Conservation (phyloP, 2,888 invertebrate species). For the Agriopis aurantiaria region DNA sequence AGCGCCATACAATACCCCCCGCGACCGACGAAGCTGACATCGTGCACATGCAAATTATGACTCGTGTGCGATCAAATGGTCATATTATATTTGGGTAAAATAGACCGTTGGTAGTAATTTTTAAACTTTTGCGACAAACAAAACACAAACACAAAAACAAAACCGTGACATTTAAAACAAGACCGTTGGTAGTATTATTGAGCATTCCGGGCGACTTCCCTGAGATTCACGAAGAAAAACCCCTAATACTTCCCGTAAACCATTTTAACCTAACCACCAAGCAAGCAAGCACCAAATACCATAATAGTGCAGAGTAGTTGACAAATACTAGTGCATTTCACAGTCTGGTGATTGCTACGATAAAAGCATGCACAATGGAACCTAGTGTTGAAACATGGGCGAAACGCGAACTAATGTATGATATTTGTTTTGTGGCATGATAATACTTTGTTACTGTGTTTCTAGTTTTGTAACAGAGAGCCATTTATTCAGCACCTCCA, state of each 20-base stretch:
- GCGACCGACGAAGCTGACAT: too few species aligned
- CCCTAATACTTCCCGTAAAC: not conserved
- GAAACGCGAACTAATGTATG: constrained; percentile 54
- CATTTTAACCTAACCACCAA: constrained; percentile 49
- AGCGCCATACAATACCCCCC: too few species aligned
- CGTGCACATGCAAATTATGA: too few species aligned
- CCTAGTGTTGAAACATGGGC: constrained; percentile 56
- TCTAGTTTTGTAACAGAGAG: not conserved
- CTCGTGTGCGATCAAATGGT: too few species aligned
- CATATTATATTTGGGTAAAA: too few species aligned
- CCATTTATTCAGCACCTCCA: not conserved
- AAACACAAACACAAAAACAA: too few species aligned
- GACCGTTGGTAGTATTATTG: too few species aligned
- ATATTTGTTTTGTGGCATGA: constrained; percentile 53
- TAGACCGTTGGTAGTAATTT: too few species aligned
- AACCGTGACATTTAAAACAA: too few species aligned
- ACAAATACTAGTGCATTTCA: constrained; percentile 78
- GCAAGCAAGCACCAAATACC: constrained; percentile 52
- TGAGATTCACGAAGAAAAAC: not conserved
- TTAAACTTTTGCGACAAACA: too few species aligned
- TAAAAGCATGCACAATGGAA: constrained; percentile 65
- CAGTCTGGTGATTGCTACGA: constrained; percentile 76
- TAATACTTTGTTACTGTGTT: constrained; percentile 10
- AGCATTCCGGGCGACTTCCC: too few species aligned
- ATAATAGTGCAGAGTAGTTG: constrained; percentile 59